Conservation (phyloP, 2,797 vertebrate genomes). For the Platyrinchus mystaceus region DNA sequence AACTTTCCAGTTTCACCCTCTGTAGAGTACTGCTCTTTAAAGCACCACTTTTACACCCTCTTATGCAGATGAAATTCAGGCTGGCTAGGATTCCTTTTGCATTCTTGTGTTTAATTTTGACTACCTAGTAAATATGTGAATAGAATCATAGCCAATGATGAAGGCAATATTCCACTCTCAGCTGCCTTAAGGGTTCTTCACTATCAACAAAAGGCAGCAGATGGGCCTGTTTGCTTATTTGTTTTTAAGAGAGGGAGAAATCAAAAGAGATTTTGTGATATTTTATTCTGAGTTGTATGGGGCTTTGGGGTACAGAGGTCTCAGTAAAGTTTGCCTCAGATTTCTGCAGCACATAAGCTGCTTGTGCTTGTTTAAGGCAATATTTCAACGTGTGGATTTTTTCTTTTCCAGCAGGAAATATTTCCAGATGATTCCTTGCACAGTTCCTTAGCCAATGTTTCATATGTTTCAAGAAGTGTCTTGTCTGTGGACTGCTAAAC, state of each 20-base stretch:
- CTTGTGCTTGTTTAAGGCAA: neutral
- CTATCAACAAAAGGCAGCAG: neutral
- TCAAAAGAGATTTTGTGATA: neutral
- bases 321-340: neutral
- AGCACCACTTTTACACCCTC: slow-evolving; percentile 21
- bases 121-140: slow-evolving; percentile 6
- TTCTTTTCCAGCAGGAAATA: neutral
- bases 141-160: neutral
- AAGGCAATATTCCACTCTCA: slow-evolving; percentile 1
- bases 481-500: neutral
- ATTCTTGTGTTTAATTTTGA: slow-evolving; percentile 39
- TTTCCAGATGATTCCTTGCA: neutral
- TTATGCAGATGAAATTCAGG: slow-evolving; percentile 19
- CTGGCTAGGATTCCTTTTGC: neutral
- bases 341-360: neutral
- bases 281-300: neutral
- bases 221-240: slow-evolving; percentile 11
- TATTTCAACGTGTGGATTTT: neutral
- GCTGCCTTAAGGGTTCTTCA: slow-evolving; percentile 26
- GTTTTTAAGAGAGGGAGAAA: neutral
- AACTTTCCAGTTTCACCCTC: slow-evolving; percentile 22
- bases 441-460: neutral
- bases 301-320: neutral
- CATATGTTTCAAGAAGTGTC: neutral
- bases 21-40: slow-evolving; percentile 14